Conservation (phyloP, 1,140 invertebrate genomes). For the Aphis gossypii region DNA sequence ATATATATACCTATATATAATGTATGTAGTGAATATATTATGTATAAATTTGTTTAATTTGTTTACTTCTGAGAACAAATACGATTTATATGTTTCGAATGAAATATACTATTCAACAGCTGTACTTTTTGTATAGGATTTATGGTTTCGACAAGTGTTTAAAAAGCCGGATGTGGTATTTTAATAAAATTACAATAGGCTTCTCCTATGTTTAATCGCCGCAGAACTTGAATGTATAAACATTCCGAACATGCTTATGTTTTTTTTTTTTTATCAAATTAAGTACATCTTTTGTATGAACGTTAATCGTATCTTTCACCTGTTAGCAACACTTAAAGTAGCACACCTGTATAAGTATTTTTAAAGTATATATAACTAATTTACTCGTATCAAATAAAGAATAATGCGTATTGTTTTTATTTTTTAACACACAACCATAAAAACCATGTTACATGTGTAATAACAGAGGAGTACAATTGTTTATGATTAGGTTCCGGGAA, state of each 20-base stretch:
- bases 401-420: constrained; percentile 16
- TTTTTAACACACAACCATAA: constrained; percentile 20
- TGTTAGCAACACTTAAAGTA: constrained; percentile 7
- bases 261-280: constrained; percentile 35
- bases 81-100: background rate
- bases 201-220: background rate
- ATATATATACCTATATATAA: background rate
- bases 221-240: background rate
- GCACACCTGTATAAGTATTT: constrained; percentile 36
- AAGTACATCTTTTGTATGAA: constrained; percentile 25
- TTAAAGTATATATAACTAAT: background rate
- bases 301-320: constrained; percentile 35
- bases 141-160: background rate
- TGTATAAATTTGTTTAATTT: background rate
- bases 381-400: background rate
- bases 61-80: background rate
- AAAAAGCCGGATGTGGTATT: constrained; percentile 18
- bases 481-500: constrained; percentile 31
- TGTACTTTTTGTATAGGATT: background rate
- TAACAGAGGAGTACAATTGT: background rate
- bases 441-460: constrained; percentile 32
- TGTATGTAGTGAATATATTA: background rate
- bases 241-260: background rate
- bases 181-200: constrained; percentile 18
- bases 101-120: background rate